phyloP scores from a whole-genome alignment of 2,888 invertebrate genomes.

The Cephalotes varians region DNA sequence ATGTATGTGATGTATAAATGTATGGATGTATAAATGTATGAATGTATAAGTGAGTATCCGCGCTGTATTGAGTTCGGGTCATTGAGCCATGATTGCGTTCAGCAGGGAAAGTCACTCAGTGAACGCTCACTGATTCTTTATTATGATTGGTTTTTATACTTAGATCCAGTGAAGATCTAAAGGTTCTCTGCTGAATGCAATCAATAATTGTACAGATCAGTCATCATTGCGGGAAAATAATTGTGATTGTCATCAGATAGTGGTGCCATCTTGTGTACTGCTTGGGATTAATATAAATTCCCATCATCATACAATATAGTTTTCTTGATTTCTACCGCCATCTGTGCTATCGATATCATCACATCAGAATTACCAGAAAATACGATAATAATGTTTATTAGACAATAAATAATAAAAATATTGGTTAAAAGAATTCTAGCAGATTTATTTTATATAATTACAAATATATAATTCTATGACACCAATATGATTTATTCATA shows the following conservation, averaged over 20 bases:
- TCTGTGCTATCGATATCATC: constrained; percentile 42
- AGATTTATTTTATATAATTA: background rate
- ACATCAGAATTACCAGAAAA: background rate
- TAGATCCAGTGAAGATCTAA: too few relatives aligned
- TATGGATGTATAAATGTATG: background rate
- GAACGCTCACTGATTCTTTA: too few relatives aligned
- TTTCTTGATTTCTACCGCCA: constrained; percentile 61
- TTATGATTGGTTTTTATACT: too few relatives aligned
- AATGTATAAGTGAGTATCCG: background rate
- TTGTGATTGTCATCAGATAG: background rate
- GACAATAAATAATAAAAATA: background rate
- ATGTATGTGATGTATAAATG: background rate
- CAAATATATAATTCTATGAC: background rate
- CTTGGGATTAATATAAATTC: background rate
- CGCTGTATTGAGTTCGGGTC: background rate
- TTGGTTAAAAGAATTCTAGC: background rate
- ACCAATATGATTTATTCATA: background rate
- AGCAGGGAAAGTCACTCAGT: too few relatives aligned
- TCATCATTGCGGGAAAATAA: background rate
- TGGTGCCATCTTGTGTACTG: constrained; percentile 62
- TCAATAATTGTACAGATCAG: background rate
- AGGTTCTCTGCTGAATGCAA: background rate
- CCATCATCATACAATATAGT: background rate
- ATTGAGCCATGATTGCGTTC: too few relatives aligned
- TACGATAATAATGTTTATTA: background rate